These are phyloP conservation scores for Prosopocoilus inquinatus DNA, from an alignment of 2,888 invertebrate genomes.

Conservation along the genomic window DNA sequence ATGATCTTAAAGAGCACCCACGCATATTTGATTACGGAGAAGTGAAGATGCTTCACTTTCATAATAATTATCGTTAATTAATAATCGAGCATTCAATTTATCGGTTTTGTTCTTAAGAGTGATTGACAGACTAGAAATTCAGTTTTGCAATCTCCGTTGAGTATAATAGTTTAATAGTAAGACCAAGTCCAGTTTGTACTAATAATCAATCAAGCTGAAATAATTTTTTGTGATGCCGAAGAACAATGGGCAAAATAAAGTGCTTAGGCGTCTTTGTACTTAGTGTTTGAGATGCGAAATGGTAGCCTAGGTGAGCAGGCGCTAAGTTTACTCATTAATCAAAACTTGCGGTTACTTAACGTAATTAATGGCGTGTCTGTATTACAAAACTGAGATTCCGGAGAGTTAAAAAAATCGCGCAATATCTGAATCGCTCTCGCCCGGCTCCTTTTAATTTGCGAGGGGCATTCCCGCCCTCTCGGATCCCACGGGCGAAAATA, in stretches of 20 bases:
- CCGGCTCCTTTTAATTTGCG: not conserved
- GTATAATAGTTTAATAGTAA: not conserved
- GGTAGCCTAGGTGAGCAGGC: not conserved
- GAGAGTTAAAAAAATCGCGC: not conserved
- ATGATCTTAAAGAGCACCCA: too few relatives aligned
- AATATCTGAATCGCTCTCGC: not conserved
- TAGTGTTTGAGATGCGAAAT: not conserved
- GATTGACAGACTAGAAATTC: too few relatives aligned
- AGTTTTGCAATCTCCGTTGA: too few relatives aligned
- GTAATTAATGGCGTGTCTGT: slow-evolving; percentile 13
- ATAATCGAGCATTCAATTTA: too few relatives aligned
- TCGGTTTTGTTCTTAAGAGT: too few relatives aligned
- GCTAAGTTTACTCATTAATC: slow-evolving; percentile 15
- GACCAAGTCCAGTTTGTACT: slow-evolving; percentile 1
- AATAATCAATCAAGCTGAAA: not conserved
- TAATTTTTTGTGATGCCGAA: not conserved
- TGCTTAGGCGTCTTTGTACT: slow-evolving; percentile 2
- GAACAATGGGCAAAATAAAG: slow-evolving; percentile 2
- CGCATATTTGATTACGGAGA: too few relatives aligned
- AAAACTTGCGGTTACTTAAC: slow-evolving; percentile 17
- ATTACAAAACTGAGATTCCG: not conserved
- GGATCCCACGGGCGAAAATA: not conserved
- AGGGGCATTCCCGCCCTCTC: not conserved
- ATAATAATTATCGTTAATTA: too few relatives aligned
- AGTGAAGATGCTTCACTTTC: too few relatives aligned